These are phyloP conservation scores for Laticauda laticaudata DNA, from an alignment of 2,113 vertebrate species.

Conservation along the genomic window DNA sequence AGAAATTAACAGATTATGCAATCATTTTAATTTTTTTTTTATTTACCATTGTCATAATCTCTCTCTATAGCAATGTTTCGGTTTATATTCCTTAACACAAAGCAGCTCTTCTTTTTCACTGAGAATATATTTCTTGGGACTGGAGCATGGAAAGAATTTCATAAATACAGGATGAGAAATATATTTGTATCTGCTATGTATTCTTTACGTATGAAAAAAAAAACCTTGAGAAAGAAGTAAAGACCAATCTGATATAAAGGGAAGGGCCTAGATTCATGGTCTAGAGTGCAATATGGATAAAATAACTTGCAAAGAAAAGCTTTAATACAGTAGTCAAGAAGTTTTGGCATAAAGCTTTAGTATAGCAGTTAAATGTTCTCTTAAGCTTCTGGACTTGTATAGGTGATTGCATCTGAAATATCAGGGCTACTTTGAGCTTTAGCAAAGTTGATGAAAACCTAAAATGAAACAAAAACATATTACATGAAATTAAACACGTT, in stretches of 20 bases:
- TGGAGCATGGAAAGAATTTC: neutral
- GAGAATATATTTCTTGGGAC: accelerated
- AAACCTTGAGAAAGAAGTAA: slow-evolving; percentile 17
- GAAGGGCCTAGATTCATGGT: slow-evolving; percentile 24
- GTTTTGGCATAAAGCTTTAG: slow-evolving; percentile 29
- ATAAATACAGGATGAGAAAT: neutral
- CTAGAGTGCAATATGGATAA: slow-evolving; percentile 42
- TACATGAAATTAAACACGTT: slow-evolving; percentile 6
- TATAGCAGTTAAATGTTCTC: slow-evolving; percentile 55
- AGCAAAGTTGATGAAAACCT: slow-evolving; percentile 98
- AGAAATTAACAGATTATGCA: slow-evolving; percentile 44
- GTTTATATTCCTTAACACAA: neutral
- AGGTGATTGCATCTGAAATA: slow-evolving; percentile 16
- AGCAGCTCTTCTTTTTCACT: slow-evolving; percentile 24
- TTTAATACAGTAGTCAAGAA: slow-evolving; percentile 34
- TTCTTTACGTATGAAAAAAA: neutral
- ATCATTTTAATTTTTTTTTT: slow-evolving; percentile 36
- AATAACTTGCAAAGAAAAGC: neutral
- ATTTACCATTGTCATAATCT: slow-evolving; percentile 50
- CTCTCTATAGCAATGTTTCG: slow-evolving; percentile 30
- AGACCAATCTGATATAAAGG: slow-evolving; percentile 40
- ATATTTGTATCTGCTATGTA: neutral
- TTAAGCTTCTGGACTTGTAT: slow-evolving; percentile 51
- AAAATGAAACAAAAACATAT: slow-evolving; percentile 47
- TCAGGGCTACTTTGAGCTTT: slow-evolving; percentile 76